Base-by-base conservation (phyloP, 2,113 vertebrate species). In the Chloroceryle aenea region DNA sequence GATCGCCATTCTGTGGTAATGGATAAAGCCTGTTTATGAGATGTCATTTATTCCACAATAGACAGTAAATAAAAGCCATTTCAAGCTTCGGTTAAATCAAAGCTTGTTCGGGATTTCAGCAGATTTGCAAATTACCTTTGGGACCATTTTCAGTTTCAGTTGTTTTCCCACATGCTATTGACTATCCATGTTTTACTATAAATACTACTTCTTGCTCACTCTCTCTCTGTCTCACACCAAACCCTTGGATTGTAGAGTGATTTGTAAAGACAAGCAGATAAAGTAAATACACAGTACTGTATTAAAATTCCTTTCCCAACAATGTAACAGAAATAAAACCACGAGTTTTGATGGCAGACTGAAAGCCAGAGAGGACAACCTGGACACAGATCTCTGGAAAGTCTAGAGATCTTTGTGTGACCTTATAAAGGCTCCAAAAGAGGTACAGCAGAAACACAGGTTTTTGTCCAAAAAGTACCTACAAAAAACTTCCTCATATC, bases 31-130 rank as follows among this genome's bases (percentile, higher is more conserved):
- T 98, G 98, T 98, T 98, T 98, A 99, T 98, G 98, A 98, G 98
- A 98, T 98, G 98, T 98, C 98, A 98, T 98, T 99, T 98, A 98
- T 98, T 98, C 98, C 97, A 98, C 98, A 98, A 98, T 97, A 98
- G 98, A 99, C 98, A 99, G 99, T 99, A 99, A 99, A 99, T 99
- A 99, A 99, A 98, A 99, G 98, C 98, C 98, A 98, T 99, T 98
- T 98, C 98, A 99, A 99, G 98, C 98, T 98, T 98, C 98, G 97
- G 98, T 99, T 98, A 99, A 99, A 99, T 98, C 98, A 98, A 99
- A 99, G 98, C 98, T 99, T 98, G 98, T 97, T 98, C 97, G 93
- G 98, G 99, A 99, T 99, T 99, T 99, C 98, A 98, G 97, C 98
- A 98, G 99, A 99, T 99, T 99, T 99, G 98, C 98, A 99, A 98